These are phyloP conservation scores for Hemiscyllium ocellatum DNA, from an alignment of 2,113 vertebrate species.

Conservation along the genomic window DNA sequence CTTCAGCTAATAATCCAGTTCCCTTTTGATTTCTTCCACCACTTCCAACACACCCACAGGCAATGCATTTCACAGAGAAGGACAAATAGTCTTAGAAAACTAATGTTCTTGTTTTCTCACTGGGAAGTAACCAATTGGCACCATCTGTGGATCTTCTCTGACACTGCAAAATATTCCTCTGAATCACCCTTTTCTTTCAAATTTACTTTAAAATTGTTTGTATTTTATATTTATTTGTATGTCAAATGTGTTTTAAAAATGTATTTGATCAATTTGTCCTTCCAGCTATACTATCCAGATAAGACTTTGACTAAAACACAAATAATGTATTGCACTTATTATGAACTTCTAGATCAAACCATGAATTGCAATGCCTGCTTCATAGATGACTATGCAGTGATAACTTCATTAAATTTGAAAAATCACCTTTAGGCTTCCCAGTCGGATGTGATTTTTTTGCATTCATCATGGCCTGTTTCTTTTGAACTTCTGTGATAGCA, in stretches of 20 bases:
- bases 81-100: not conserved
- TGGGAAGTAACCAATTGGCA: not conserved
- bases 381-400: not conserved
- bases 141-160: not conserved
- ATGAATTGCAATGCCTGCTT: constrained; percentile 13
- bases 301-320: too few species aligned
- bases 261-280: not conserved
- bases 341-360: not conserved
- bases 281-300: not conserved
- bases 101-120: not conserved
- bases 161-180: not conserved
- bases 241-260: not conserved
- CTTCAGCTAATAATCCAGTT: too few species aligned
- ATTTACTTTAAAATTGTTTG: too few species aligned
- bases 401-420: not conserved
- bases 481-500: constrained; percentile 83
- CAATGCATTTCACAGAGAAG: not conserved
- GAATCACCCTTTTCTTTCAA: not conserved
- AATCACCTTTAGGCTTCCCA: constrained; percentile 84
- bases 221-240: not conserved
- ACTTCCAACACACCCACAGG: too few species aligned
- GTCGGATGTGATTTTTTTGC: constrained; percentile 75
- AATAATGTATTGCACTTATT: not conserved
- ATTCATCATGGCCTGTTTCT: constrained; percentile 89
- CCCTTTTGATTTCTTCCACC: too few species aligned